A percentile compares a stretch with the other conserved stretches of the same genome.
Evolutionary conservation across 2,888 invertebrate genomes (phyloP).

Genomic region (Protonemura montana): DNA sequence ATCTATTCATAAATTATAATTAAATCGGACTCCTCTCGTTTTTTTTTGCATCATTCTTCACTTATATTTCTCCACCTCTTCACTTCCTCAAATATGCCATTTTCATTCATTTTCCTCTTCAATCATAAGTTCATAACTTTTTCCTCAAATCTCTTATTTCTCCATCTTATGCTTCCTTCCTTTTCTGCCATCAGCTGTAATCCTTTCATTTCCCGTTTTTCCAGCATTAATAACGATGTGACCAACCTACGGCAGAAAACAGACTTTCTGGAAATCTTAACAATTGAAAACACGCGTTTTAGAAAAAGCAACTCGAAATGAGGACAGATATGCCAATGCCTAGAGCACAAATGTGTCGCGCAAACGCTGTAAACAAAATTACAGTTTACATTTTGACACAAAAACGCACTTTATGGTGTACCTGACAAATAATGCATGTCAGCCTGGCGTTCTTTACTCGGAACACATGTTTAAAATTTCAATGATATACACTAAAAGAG

Average conservation of each 20-base stretch:
- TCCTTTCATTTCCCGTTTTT: constrained; percentile 26
- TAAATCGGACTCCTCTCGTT: constrained; percentile 14
- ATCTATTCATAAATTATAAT: constrained; percentile 29
- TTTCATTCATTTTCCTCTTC: constrained; percentile 21
- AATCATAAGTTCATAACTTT: constrained; percentile 16
- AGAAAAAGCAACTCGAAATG: neutral
- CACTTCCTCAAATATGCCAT: constrained; percentile 13
- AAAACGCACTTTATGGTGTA: neutral
- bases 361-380: neutral
- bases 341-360: neutral
- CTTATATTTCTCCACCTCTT: constrained; percentile 15
- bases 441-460: neutral
- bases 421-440: neutral
- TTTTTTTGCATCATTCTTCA: constrained; percentile 29
- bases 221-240: neutral
- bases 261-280: neutral
- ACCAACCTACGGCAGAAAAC: neutral
- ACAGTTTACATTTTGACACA: neutral
- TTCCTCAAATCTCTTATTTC: constrained; percentile 14
- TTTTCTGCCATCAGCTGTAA: constrained; percentile 16
- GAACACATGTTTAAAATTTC: neutral
- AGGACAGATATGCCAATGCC: neutral
- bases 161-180: neutral
- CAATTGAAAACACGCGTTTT: neutral
- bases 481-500: neutral